phyloP scores from a whole-genome alignment of 2,888 invertebrate genomes.

The Idaea straminata region DNA sequence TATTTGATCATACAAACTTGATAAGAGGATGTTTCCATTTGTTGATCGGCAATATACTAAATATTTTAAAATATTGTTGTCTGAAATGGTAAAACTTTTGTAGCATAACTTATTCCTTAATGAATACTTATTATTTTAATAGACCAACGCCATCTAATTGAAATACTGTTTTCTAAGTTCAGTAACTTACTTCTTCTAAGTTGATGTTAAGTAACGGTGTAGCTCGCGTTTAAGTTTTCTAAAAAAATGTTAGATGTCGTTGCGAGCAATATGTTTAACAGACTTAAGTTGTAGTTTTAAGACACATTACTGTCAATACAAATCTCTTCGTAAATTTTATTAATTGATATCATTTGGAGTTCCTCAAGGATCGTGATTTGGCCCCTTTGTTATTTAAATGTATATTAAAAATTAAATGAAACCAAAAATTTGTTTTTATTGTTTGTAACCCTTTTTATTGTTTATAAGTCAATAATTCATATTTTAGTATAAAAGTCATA shows the following conservation, averaged over 20 bases:
- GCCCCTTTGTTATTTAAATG: not conserved
- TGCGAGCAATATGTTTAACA: not conserved
- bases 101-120: too few species aligned
- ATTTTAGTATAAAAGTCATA: constrained; percentile 19
- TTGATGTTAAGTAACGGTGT: not conserved
- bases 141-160: not conserved
- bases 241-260: not conserved
- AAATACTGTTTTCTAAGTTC: not conserved
- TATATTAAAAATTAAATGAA: not conserved
- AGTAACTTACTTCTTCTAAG: not conserved
- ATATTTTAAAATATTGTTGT: too few species aligned
- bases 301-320: too few species aligned
- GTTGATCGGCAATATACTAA: too few species aligned
- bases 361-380: not conserved
- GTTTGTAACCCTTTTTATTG: constrained; percentile 36
- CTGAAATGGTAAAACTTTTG: too few species aligned
- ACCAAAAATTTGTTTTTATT: not conserved
- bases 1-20: too few species aligned
- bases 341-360: not conserved
- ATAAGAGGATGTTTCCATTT: too few species aligned
- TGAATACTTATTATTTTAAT: too few species aligned
- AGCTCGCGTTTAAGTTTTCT: not conserved
- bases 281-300: not conserved
- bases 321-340: too few species aligned
- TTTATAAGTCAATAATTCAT: constrained; percentile 32